phyloP scores from a whole-genome alignment of 2,113 vertebrate species.

The Tragelaphus scriptus region DNA sequence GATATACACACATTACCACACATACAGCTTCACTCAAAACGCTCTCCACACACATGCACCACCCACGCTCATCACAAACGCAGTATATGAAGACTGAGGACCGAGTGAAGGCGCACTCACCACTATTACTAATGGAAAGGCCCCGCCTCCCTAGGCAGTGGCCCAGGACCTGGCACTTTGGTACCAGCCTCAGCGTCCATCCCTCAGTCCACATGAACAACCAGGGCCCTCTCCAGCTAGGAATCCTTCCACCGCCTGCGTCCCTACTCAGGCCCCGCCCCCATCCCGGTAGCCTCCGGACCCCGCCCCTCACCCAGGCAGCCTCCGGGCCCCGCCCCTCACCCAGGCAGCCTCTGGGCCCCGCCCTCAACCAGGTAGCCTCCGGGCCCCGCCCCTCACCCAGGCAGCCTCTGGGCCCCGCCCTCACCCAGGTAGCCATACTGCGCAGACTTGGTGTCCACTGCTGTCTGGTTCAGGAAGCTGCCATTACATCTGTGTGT shows the following conservation, averaged over 20 bases:
- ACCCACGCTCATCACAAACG: not conserved
- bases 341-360: not conserved
- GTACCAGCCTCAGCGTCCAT: not conserved
- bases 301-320: not conserved
- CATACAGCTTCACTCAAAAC: not conserved
- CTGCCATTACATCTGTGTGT: not conserved
- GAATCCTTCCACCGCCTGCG: not conserved
- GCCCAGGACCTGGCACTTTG: not conserved
- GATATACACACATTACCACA: not conserved
- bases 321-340: not conserved
- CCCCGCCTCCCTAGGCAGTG: not conserved
- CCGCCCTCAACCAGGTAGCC: not conserved
- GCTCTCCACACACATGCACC: not conserved
- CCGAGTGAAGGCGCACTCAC: not conserved
- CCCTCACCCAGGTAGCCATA: slow-evolving; percentile 73
- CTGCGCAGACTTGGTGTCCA: not conserved
- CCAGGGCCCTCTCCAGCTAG: not conserved
- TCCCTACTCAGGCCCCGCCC: not conserved
- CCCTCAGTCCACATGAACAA: not conserved
- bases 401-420: slow-evolving; percentile 53
- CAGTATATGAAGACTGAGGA: not conserved
- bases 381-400: not conserved
- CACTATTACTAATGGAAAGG: not conserved
- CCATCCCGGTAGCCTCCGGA: not conserved
- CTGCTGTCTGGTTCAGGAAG: slow-evolving; percentile 80